Conservation (phyloP, 2,888 invertebrate genomes). For the Tenthredo mesomela region DNA sequence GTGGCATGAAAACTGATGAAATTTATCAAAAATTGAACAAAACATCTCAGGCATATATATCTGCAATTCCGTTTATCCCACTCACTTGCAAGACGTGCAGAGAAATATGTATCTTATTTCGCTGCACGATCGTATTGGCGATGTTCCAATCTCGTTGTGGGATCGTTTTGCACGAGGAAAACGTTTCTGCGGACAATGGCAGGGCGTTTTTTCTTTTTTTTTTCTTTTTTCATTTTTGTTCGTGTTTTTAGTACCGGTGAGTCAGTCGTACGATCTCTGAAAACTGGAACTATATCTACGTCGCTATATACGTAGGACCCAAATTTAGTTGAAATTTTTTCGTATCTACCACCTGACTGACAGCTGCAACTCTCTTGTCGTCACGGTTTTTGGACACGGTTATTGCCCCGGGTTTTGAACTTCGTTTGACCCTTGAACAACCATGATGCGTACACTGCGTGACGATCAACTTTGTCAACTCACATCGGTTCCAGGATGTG, state of each 20-base stretch:
- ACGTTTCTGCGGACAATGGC: not conserved
- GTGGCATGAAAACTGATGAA: not conserved
- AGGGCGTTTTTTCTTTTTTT: not conserved
- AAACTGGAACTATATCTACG: not conserved
- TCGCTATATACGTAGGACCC: not conserved
- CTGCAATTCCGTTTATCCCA: not conserved
- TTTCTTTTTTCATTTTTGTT: not conserved
- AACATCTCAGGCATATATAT: not conserved
- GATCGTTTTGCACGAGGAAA: not conserved
- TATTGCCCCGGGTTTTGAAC: slow-evolving; percentile 36
- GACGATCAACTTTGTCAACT: not conserved
- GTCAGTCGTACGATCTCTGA: not conserved
- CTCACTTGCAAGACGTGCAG: not conserved
- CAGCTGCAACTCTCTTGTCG: slow-evolving; percentile 29
- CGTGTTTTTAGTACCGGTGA: not conserved
- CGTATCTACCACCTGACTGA: not conserved
- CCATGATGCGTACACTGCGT: not conserved
- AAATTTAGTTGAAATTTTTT: not conserved
- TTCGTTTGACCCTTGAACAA: not conserved
- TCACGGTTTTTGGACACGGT: slow-evolving; percentile 40
- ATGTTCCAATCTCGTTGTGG: not conserved
- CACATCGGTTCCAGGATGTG: not conserved
- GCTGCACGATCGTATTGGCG: not conserved
- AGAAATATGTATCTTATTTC: not conserved
- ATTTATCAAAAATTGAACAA: not conserved